Conservation (phyloP, 2,888 invertebrate species). For the Mythimna ferrago region DNA sequence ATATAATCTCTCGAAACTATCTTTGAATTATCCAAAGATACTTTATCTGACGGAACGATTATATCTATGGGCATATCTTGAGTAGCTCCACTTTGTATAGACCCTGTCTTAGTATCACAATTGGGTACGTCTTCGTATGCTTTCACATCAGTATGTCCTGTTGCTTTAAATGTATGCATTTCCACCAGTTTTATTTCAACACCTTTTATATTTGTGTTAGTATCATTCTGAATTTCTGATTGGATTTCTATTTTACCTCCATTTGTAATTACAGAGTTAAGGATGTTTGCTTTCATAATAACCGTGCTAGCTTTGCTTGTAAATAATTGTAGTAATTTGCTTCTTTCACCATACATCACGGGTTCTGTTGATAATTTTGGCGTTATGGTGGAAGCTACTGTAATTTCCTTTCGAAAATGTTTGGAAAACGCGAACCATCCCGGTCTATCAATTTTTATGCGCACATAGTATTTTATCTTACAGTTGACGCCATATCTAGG, state of each 20-base stretch:
- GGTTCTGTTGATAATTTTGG: conserved; percentile 65
- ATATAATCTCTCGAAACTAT: conserved; percentile 67
- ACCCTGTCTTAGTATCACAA: conserved; percentile 63
- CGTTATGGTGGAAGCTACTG: conserved; percentile 65
- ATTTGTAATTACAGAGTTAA: conserved; percentile 63
- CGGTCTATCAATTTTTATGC: conserved; percentile 70
- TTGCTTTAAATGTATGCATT: conserved; percentile 59
- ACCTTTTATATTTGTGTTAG: conserved; percentile 64
- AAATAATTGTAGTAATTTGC: conserved; percentile 68
- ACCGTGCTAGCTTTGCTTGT: conserved; percentile 64
- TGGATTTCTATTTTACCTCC: conserved; percentile 66
- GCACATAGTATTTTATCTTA: conserved; percentile 69
- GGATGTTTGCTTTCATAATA: conserved; percentile 66
- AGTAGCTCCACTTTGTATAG: conserved; percentile 56
- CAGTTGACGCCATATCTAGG: conserved; percentile 55
- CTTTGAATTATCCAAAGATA: conserved; percentile 67
- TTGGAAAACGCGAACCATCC: conserved; percentile 68
- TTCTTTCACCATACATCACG: conserved; percentile 65
- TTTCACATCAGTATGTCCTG: conserved; percentile 45
- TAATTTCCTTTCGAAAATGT: conserved; percentile 69
- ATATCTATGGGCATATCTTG: conserved; percentile 61
- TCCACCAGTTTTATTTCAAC: conserved; percentile 67
- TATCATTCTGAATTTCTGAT: conserved; percentile 70
- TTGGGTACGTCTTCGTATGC: conserved; percentile 50
- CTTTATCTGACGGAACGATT: conserved; percentile 37